These are phyloP conservation scores for Pemphigus obesinymphae DNA, from an alignment of 1,140 invertebrate species.

Conservation along the genomic window DNA sequence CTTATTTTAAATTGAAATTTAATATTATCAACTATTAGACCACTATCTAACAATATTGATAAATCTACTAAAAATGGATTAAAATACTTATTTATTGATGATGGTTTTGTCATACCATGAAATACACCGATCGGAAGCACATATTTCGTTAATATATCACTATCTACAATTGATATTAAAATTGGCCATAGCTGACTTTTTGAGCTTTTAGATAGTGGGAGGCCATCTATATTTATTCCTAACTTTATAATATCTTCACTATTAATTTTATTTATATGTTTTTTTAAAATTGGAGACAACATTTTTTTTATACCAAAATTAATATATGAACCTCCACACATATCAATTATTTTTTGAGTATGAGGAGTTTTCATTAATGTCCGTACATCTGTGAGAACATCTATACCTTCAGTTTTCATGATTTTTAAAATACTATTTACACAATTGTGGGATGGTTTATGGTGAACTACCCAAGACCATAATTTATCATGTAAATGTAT, in stretches of 20 bases:
- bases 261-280: neutral
- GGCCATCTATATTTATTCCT: neutral
- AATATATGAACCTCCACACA: neutral
- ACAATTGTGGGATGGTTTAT: no score
- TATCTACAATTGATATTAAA: neutral
- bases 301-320: neutral
- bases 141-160: neutral
- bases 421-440: neutral
- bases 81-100: neutral
- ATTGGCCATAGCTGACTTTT: neutral
- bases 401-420: neutral
- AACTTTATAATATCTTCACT: slow-evolving; percentile 51
- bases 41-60: neutral
- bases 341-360: slow-evolving; percentile 56
- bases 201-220: neutral
- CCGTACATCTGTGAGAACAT: neutral
- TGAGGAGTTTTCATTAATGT: neutral
- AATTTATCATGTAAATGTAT: no score
- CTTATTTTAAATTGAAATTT: no score
- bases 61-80: neutral
- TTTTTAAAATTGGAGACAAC: neutral
- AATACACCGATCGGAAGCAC: neutral
- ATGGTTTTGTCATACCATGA: neutral
- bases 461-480: no score
- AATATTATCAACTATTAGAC: no score